Conservation (phyloP, 2,113 vertebrate genomes). For the Podarcis raffonei region DNA sequence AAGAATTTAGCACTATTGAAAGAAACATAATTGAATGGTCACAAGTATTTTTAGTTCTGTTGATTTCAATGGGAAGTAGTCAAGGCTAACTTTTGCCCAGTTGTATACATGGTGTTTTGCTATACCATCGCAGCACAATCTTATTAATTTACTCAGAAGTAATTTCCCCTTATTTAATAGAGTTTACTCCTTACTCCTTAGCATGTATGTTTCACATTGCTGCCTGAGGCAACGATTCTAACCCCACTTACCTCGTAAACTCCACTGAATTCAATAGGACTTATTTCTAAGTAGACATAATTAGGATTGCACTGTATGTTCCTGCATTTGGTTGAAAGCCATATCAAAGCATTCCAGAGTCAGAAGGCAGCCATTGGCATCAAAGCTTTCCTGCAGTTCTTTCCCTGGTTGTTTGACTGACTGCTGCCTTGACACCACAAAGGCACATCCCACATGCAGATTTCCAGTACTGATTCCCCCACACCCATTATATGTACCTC, state of each 20-base stretch:
- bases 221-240: background rate
- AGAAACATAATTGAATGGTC: background rate
- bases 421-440: background rate
- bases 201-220: too few species aligned
- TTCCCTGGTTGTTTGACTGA: background rate
- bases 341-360: background rate
- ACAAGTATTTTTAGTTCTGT: background rate
- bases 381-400: background rate
- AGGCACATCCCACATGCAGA: background rate
- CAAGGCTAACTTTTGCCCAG: background rate
- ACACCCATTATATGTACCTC: background rate
- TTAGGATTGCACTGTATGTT: background rate
- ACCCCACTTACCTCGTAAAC: too few species aligned
- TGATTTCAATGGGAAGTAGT: background rate
- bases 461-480: background rate
- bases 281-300: too few species aligned
- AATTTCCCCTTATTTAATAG: too few species aligned
- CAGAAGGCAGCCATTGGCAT: background rate
- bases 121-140: background rate
- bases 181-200: too few species aligned
- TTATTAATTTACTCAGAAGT: background rate
- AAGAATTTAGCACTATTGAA: background rate
- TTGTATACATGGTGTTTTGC: background rate
- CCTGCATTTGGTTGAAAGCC: background rate
- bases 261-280: too few species aligned